Conservation (phyloP, 2,888 invertebrate species). For the Acleris cristana region DNA sequence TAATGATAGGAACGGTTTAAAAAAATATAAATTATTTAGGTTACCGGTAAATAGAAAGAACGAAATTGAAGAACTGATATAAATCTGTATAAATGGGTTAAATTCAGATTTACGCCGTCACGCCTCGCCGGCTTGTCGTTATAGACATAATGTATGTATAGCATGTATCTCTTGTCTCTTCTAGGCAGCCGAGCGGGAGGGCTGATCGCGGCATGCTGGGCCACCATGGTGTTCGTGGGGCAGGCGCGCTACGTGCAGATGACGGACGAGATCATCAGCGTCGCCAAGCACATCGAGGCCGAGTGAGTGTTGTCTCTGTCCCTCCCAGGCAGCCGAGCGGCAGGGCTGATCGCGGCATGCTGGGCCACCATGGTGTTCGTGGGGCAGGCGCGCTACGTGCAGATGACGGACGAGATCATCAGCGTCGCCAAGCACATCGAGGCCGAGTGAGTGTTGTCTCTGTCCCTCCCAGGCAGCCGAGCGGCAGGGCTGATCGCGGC, state of each 20-base stretch:
- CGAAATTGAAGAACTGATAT: too few species aligned
- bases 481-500: constrained; percentile 95
- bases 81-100: too few species aligned
- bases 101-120: too few species aligned
- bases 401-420: constrained; percentile 92
- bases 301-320: constrained; percentile 84
- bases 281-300: constrained; percentile 90
- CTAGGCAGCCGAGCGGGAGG: constrained; percentile 91
- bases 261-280: constrained; percentile 92
- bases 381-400: constrained; percentile 93
- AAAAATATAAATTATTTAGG: too few species aligned
- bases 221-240: constrained; percentile 96
- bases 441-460: constrained; percentile 86
- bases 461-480: background rate
- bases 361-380: constrained; percentile 98
- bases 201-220: constrained; percentile 98
- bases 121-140: too few species aligned
- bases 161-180: constrained; percentile 1
- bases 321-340: background rate
- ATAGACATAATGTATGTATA: background rate
- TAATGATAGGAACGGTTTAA: too few species aligned
- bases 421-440: constrained; percentile 91
- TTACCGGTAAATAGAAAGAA: too few species aligned
- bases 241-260: constrained; percentile 92
- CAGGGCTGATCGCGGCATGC: constrained; percentile 95